Evolutionary conservation across 2,113 vertebrate species (phyloP), one percentile per base, ranked within the genome.

Genomic region (Dendrocopos noguchii): DNA sequence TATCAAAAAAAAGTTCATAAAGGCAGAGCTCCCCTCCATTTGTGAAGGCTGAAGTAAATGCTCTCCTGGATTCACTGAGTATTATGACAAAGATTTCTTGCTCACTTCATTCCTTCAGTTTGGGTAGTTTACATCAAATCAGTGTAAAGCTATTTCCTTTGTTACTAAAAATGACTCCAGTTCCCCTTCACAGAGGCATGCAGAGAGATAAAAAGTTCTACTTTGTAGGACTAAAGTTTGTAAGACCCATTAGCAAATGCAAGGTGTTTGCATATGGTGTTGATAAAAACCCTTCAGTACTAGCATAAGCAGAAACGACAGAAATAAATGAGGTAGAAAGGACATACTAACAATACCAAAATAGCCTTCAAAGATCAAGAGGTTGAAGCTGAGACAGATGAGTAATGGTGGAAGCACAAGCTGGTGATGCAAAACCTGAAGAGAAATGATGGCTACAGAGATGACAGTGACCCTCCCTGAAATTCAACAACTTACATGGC

Each of bases 291-390:
- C 7, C 8, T n/a, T 47, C 33, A 34, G 67, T 34, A 76, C 57
- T 27, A 13, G 64, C 34, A 57, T 86, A 95, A 88, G 52, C 46
- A 87, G 68, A 76, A 84, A 79, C 33, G 12, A 12, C n/a, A 83
- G 68, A 87, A 93, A 66, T 80, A 88, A 87, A 84, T 50, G 64
- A 84, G 36, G 70, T 52, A 77, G 80, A 68, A 78, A 94, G 73
- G 86, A 71, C 53, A 64, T 29, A 28, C 53, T 79, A 81, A 50
- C 39, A 80, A 29, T 39, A 83, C 64, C 65, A 78, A 90, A 91
- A 88, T 39, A 93, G 68, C 67, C 34, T 70, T 87, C 66, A 57
- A 84, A 93, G 66, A 78, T 84, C 55, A 73, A 84, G 89, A 87
- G 64, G 56, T 39, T 74, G 52, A 1, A 0, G 21, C 63, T 55